phyloP scores from a whole-genome alignment of 1,140 invertebrate genomes.

The Drosophila ohnishii region DNA sequence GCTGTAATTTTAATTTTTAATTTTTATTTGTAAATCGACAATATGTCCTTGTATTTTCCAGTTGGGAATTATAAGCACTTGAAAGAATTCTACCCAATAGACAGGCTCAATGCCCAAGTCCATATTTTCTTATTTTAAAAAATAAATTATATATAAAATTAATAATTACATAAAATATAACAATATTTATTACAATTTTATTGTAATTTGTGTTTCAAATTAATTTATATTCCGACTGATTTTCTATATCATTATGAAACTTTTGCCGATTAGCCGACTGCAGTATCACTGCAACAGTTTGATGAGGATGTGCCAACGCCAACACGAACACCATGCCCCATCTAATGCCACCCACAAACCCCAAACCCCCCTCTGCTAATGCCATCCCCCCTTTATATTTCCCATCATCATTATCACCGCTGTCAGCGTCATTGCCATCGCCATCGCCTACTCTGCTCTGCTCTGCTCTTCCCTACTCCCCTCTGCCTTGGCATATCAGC shows the following conservation, averaged over 20 bases:
- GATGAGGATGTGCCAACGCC: slow-evolving; percentile 22
- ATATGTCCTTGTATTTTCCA: background rate
- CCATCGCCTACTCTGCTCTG: slow-evolving; percentile 35
- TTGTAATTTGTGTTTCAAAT: no score
- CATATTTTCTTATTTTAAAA: no score
- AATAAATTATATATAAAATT: no score
- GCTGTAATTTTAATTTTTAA: no score
- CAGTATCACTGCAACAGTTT: slow-evolving; percentile 22
- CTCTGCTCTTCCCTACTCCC: slow-evolving; percentile 2
- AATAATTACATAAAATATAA: no score
- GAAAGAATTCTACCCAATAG: background rate
- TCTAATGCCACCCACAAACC: slow-evolving; percentile 2
- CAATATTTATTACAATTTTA: background rate
- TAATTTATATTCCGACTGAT: background rate
- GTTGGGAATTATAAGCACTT: background rate
- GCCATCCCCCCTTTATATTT: slow-evolving; percentile 14
- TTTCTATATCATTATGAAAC: background rate
- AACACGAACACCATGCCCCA: slow-evolving; percentile 3
- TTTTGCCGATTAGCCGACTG: slow-evolving; percentile 11
- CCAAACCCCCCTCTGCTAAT: slow-evolving; percentile 1
- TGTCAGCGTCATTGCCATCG: slow-evolving; percentile 29
- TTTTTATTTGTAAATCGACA: no score
- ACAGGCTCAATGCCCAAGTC: no score
- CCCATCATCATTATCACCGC: slow-evolving; percentile 32
- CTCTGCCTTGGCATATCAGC: slow-evolving; percentile 36